Evolutionary conservation across 2,888 invertebrate species (phyloP).

Genomic region (Miltochrista miniata): DNA sequence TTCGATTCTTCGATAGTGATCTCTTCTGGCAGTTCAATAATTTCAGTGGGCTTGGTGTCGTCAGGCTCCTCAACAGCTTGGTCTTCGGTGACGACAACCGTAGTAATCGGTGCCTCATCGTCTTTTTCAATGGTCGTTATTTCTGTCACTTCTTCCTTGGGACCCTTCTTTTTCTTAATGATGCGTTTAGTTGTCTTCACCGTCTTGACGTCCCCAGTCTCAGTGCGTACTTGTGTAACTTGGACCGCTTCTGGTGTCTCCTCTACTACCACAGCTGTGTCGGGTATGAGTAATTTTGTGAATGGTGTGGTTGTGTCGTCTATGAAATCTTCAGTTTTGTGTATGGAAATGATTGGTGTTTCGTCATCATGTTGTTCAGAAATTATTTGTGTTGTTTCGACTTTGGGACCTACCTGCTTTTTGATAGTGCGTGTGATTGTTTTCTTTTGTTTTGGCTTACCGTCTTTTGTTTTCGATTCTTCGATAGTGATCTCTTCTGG

Average conservation of each 20-base stretch:
- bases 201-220: background rate
- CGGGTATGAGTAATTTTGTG: background rate
- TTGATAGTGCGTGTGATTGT: constrained; percentile 41
- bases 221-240: background rate
- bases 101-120: background rate
- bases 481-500: constrained; percentile 28
- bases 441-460: constrained; percentile 46
- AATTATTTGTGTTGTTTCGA: constrained; percentile 39
- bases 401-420: constrained; percentile 33
- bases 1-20: constrained; percentile 20
- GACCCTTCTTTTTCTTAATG: background rate
- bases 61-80: background rate
- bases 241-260: background rate
- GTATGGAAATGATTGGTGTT: background rate
- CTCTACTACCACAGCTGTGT: background rate
- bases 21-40: constrained; percentile 41
- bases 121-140: background rate
- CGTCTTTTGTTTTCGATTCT: constrained; percentile 45
- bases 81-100: background rate
- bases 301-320: background rate
- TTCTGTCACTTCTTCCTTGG: constrained; percentile 8
- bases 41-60: constrained; percentile 33
- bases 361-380: background rate
- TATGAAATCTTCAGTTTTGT: background rate
- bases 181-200: constrained; percentile 1